Evolutionary conservation across 2,888 invertebrate species (phyloP).

Genomic region (Podotricha telesiphe): DNA sequence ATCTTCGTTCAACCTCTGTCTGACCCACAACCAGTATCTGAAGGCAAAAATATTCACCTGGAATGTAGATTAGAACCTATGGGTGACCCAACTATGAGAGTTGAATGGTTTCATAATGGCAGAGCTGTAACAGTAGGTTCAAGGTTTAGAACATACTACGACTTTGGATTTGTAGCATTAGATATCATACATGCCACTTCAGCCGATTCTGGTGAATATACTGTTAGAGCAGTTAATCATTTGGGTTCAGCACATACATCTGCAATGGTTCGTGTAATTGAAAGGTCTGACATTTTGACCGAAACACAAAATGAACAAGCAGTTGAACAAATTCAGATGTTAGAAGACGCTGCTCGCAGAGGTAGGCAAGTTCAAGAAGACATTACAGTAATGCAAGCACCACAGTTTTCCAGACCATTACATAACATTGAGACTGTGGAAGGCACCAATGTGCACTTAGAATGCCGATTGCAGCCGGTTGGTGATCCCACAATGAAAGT

Average conservation of each 20-base stretch:
- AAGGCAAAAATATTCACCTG: conserved; percentile 95
- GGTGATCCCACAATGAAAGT: conserved; percentile 96
- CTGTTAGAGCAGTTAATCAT: conserved; percentile 95
- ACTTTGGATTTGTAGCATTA: conserved; percentile 98
- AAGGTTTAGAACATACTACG: conserved; percentile 96
- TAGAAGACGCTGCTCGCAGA: conserved; percentile 91
- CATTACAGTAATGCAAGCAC: conserved; percentile 91
- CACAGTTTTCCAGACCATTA: conserved; percentile 93
- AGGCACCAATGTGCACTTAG: conserved; percentile 95
- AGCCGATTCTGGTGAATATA: conserved; percentile 98
- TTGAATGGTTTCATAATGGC: conserved; percentile 98
- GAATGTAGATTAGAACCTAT: conserved; percentile 97
- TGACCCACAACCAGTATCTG: conserved; percentile 92
- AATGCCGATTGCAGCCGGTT: conserved; percentile 94
- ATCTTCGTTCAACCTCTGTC: conserved; percentile 95
- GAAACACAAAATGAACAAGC: conserved; percentile 97
- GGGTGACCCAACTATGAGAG: conserved; percentile 97
- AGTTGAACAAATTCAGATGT: conserved; percentile 94
- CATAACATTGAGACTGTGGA: conserved; percentile 96
- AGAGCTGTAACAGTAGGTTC: conserved; percentile 94
- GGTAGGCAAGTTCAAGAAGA: conserved; percentile 90
- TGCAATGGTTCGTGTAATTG: conserved; percentile 93
- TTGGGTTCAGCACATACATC: conserved; percentile 96
- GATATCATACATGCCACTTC: conserved; percentile 97
- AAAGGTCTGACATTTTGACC: conserved; percentile 91